Evolutionary conservation across 1,140 invertebrate species (phyloP).

Genomic region (Melanaphis sacchari): DNA sequence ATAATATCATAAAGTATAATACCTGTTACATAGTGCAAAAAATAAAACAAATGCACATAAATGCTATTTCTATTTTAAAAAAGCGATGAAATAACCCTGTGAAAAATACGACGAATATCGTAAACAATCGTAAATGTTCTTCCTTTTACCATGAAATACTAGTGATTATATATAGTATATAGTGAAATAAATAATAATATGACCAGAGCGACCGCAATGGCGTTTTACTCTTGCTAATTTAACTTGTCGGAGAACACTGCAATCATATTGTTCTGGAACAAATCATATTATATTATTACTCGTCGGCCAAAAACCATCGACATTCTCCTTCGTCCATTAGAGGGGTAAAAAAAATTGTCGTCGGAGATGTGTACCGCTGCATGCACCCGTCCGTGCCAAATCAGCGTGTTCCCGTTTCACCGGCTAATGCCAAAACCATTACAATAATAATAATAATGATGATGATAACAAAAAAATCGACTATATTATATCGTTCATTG

Average conservation of each 20-base stretch:
- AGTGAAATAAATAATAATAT: not conserved
- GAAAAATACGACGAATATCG: not conserved
- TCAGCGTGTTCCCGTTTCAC: not conserved
- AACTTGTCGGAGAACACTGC: not conserved
- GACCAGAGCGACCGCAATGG: not conserved
- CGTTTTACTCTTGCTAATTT: not conserved
- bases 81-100: not conserved
- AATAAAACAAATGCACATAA: not conserved
- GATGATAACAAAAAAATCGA: not conserved
- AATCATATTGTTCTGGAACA: not conserved
- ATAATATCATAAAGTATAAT: not conserved
- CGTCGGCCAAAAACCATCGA: not conserved
- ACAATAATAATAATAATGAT: not conserved
- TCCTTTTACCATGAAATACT: not conserved
- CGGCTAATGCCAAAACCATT: constrained; percentile 15
- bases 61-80: not conserved
- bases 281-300: not conserved
- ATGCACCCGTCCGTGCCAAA: constrained; percentile 19
- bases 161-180: not conserved
- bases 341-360: not conserved
- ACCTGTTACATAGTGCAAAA: not conserved
- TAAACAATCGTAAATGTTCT: not conserved
- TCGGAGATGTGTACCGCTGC: not conserved
- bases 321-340: not conserved
- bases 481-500: constrained; percentile 12